Base-by-base conservation (phyloP, 2,113 vertebrate genomes). In the Tragulus kanchil region DNA sequence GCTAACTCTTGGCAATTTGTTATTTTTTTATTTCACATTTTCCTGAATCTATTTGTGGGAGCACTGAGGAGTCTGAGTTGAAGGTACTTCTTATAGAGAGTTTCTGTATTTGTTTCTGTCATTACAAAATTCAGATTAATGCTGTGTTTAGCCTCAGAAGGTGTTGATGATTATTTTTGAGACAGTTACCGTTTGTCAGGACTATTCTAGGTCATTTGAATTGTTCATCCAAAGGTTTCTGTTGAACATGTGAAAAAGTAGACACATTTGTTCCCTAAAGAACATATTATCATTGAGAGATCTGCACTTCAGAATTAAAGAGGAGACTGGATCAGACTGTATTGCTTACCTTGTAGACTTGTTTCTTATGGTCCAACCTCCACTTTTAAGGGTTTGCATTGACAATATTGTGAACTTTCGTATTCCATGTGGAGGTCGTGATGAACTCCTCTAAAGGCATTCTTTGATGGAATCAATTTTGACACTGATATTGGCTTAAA, bases 381-480 rank as follows among this genome's bases (percentile, higher is more conserved):
- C 8, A 61, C 26, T 85, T 48, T 52, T 90, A 73, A 65, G 61
- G 12, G 15, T 59, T 95, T 84, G 25, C 14, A 56, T 50, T 36
- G 17, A 54, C 11, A 62, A 5, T 75, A 52, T 50, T n/a, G 1
- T 93, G 54, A 50, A 71, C 25, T 65, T 83, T 64, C 73, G 45
- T n/a, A 79, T 84, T 90, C 25, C 69, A 16, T 79, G 12, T 36
- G 25, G 23, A 62, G 28, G 52, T 89, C 54, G 86, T 6, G 31
- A 64, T 84, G 42, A 94, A 61, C 61, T 90, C 82, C 50, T 90
- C 58, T 54, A 78, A 78, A 84, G 23, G 54, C 48, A 71, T 89
- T 15, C 17, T 82, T 95, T 71, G 56, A 73, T 48, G 58, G 61
- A 95, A 96, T 86, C 31, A 73, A 28, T 94, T 93, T 94, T 95